Evolutionary conservation across 1,140 invertebrate genomes (phyloP), one percentile per base, ranked within the genome.

Genomic region (Bactericera cockerelli): DNA sequence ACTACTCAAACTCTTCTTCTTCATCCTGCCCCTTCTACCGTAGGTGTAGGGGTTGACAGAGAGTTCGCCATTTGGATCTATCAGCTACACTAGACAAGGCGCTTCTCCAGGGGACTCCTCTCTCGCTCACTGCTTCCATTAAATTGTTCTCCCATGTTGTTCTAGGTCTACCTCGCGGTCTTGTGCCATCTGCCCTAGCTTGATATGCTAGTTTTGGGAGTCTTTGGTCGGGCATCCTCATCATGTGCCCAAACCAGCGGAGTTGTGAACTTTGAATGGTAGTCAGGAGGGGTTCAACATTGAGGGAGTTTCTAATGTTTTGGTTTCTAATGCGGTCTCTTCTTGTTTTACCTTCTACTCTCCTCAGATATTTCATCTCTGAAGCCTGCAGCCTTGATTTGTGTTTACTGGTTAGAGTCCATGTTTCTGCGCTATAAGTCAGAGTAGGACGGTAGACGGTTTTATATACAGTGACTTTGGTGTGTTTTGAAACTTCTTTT

Each of bases 241-340:
- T 56, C 16, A 1, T 1, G 2, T 56, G 55, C 16, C 3, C 55
- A 2, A 56, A 56, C 55, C 14, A 56, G 22, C 26, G 22, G 25
- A 56, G 24, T 26, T 22, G 22, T 1, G 22, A 25, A 25, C n/a
- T 56, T 56, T 25, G 1, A 1, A 24, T 56, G 16, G 55, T 21
- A 25, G 22, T 56, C 22, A 1, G 1, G 22, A 56, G 55, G 13
- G n/a, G 22, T 56, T 22, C 22, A 10, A 25, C 22, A 26, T 1
- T 25, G 14, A 56, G 22, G 22, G 22, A 1, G 26, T 25, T 26
- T 16, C 3, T 16, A 26, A 56, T 3, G 22, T 24, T 56, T 25
- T 24, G 22, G 1, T 56, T 56, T 25, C 55, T n/a, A 16, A 56
- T 56, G 24, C 55, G 24, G 26, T 56, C n/a, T 56, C 1, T 56